phyloP scores from a whole-genome alignment of 2,113 vertebrate species.

The Prolemur simus region DNA sequence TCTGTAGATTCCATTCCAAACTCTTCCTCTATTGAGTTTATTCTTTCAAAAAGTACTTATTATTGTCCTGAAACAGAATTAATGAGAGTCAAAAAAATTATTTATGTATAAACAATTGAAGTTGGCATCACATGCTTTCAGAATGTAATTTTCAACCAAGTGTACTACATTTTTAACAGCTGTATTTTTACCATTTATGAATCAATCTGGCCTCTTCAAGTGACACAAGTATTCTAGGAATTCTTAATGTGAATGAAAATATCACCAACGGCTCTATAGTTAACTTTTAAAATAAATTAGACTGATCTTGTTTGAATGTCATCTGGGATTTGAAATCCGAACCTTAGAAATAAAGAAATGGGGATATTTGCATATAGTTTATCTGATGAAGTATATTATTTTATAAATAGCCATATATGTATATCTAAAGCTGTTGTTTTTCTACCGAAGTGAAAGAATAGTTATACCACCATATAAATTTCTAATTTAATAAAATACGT shows the following conservation, averaged over 20 bases:
- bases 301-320: background rate
- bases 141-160: background rate
- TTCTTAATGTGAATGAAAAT: background rate
- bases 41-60: slow-evolving; percentile 28
- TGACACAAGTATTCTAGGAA: background rate
- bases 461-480: background rate
- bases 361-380: background rate
- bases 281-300: background rate
- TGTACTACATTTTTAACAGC: background rate
- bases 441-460: background rate
- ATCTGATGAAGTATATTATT: background rate
- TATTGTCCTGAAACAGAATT: background rate
- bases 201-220: background rate
- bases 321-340: background rate
- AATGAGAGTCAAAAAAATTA: background rate
- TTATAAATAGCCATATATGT: background rate
- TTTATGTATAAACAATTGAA: slow-evolving; percentile 47
- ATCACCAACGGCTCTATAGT: background rate
- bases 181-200: background rate
- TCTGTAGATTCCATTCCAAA: background rate
- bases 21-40: background rate
- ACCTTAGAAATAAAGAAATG: background rate
- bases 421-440: background rate
- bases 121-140: background rate
- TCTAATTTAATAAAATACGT: background rate